Conservation (phyloP, 2,113 vertebrate genomes). For the Bujurquina vittata region DNA sequence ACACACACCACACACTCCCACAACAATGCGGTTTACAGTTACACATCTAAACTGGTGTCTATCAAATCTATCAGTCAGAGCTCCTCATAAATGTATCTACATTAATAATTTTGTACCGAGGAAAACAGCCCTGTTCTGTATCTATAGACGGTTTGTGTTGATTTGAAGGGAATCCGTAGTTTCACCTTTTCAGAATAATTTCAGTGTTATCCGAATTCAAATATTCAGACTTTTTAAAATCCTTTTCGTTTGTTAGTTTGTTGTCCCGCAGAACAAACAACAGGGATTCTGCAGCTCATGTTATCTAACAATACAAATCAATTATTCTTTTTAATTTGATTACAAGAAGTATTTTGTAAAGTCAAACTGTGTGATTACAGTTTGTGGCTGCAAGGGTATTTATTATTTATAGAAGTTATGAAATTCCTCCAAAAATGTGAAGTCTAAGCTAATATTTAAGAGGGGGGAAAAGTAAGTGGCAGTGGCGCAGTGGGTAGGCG, state of each 20-base stretch:
- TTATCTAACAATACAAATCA: neutral
- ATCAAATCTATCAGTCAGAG: no score
- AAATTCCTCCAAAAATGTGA: neutral
- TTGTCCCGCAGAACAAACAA: neutral
- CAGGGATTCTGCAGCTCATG: neutral
- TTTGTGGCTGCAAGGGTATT: neutral
- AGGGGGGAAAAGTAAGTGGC: no score
- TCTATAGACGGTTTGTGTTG: neutral
- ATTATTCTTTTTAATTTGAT: neutral
- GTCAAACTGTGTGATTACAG: neutral
- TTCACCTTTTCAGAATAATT: neutral
- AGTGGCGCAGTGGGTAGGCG: no score
- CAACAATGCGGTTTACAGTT: neutral
- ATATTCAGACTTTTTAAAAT: neutral
- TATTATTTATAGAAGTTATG: neutral
- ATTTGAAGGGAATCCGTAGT: neutral
- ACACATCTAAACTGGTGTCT: neutral
- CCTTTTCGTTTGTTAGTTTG: neutral
- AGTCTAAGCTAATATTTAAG: neutral
- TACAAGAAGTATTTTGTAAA: neutral
- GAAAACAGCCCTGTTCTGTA: neutral
- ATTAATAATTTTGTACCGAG: neutral
- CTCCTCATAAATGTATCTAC: neutral
- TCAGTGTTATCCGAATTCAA: neutral
- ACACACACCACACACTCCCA: neutral